These are phyloP conservation scores for Tragelaphus imberbis DNA, from an alignment of 2,113 vertebrate species.

Conservation along the genomic window DNA sequence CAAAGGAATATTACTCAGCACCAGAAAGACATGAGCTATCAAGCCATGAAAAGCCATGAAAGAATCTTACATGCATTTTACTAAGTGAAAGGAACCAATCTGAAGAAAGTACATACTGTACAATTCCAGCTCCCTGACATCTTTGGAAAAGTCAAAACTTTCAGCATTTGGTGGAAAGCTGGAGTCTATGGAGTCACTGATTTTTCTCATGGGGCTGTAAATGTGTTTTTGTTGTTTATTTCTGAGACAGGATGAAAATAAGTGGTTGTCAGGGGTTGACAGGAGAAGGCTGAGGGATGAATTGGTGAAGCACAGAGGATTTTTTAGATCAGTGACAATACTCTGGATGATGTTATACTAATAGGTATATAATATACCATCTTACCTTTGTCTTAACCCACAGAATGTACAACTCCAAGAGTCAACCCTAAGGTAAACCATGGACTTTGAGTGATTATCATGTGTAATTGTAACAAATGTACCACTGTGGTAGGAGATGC, in stretches of 20 bases:
- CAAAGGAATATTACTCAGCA: background rate
- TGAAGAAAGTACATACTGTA: background rate
- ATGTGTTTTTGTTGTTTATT: background rate
- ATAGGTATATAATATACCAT: background rate
- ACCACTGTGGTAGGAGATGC: background rate
- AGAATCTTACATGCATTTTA: background rate
- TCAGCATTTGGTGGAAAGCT: background rate
- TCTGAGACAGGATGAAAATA: background rate
- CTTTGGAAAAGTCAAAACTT: background rate
- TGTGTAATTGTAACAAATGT: background rate
- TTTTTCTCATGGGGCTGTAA: background rate
- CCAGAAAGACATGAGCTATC: background rate
- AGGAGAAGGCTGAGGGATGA: background rate
- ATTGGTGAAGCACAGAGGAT: background rate
- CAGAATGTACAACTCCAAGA: background rate
- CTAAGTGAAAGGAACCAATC: background rate
- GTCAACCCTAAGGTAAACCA: background rate
- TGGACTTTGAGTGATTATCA: background rate
- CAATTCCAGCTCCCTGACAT: background rate
- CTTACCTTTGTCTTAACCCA: background rate
- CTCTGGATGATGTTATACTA: background rate
- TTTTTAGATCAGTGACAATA: background rate
- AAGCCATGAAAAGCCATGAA: background rate
- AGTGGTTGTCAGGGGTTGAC: background rate
- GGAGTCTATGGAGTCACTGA: background rate